Evolutionary conservation across 2,888 invertebrate species (phyloP).

Genomic region (Pasiphila rectangulata): DNA sequence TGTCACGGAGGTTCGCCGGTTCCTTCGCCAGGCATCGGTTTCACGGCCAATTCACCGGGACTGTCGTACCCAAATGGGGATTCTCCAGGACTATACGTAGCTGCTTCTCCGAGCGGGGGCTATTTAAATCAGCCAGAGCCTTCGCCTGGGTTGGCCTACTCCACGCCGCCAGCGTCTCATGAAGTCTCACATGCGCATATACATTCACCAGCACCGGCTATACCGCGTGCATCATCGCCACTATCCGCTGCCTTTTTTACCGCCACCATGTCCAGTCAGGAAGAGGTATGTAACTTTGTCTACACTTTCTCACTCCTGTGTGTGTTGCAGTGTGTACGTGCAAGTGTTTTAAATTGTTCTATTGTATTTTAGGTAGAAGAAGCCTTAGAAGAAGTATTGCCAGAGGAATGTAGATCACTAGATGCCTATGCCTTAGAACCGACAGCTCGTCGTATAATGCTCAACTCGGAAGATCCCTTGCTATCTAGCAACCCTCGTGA

Average conservation of each 20-base stretch:
- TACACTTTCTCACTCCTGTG: too few species aligned
- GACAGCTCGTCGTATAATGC: constrained; percentile 91
- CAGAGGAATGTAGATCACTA: constrained; percentile 85
- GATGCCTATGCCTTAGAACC: constrained; percentile 84
- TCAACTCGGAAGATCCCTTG: constrained; percentile 92
- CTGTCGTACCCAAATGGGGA: constrained; percentile 88
- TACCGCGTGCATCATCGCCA: constrained; percentile 89
- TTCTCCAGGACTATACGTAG: constrained; percentile 68
- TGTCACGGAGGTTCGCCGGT: constrained; percentile 83
- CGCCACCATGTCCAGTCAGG: constrained; percentile 91
- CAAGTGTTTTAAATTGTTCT: constrained; percentile 18
- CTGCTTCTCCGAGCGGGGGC: constrained; percentile 65
- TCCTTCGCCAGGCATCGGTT: constrained; percentile 77
- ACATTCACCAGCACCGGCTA: constrained; percentile 82
- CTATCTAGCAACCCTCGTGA: constrained; percentile 92
- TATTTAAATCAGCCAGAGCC: constrained; percentile 68
- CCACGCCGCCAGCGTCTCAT: constrained; percentile 93
- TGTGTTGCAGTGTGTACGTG: too few species aligned
- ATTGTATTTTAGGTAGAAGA: constrained; percentile 84
- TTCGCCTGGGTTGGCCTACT: constrained; percentile 89
- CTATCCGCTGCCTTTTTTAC: constrained; percentile 92
- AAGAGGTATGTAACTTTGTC: constrained; percentile 75
- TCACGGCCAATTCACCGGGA: constrained; percentile 80
- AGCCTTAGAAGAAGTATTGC: constrained; percentile 90
- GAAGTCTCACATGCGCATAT: constrained; percentile 84